Evolutionary conservation across 2,113 vertebrate genomes (phyloP).

Genomic region (Sander vitreus): DNA sequence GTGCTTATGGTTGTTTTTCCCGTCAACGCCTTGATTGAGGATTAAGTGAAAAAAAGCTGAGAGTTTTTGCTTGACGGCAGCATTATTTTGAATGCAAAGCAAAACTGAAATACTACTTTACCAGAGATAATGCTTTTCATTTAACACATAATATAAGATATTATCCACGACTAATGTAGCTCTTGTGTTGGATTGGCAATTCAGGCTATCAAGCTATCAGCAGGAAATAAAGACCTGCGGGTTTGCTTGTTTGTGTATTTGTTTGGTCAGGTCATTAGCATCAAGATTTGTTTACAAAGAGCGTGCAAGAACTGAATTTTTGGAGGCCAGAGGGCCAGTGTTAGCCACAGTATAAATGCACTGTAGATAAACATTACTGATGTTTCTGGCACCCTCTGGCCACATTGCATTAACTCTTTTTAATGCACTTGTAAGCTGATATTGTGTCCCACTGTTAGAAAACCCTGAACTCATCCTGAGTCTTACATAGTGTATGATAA

Average conservation of each 20-base stretch:
- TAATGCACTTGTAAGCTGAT: constrained; percentile 14
- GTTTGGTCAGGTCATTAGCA: constrained; percentile 27
- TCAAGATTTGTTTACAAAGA: constrained; percentile 24
- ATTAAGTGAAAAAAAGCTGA: neutral
- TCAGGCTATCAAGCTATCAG: constrained; percentile 2
- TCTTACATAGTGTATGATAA: constrained; percentile 7
- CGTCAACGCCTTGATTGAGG: constrained; percentile 19
- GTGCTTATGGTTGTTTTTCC: neutral
- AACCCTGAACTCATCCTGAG: neutral
- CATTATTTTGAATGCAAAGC: neutral
- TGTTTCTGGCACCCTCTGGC: constrained; percentile 9
- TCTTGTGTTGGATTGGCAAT: neutral
- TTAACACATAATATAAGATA: neutral
- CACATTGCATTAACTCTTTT: constrained; percentile 12
- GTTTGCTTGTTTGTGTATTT: constrained; percentile 30
- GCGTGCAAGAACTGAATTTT: neutral
- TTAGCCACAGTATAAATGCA: constrained; percentile 16
- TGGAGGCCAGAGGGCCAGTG: constrained; percentile 7
- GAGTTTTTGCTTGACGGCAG: neutral
- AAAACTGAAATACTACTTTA: neutral
- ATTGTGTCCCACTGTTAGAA: constrained; percentile 7
- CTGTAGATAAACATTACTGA: constrained; percentile 21
- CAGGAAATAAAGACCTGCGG: constrained; percentile 17
- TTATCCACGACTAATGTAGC: neutral
- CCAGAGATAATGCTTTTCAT: neutral